Evolutionary conservation across 2,888 invertebrate species (phyloP), one percentile per base, ranked within the genome.

Genomic region (Drosophila fulvimacula): DNA sequence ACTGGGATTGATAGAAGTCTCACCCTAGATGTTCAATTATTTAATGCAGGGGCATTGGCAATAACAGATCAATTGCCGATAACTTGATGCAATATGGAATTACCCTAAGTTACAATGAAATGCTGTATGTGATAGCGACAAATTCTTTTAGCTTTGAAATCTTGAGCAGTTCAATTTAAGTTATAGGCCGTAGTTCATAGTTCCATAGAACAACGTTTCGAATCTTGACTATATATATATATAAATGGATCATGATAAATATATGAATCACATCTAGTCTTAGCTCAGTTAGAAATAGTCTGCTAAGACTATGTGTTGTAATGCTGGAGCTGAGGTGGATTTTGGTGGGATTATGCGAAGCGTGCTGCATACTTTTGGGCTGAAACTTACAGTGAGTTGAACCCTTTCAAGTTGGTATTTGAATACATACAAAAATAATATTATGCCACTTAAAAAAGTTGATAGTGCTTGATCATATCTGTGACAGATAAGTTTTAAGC

Each of bases 311-410:
- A 49, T 10, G 7, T 34, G 48, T 30, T 32, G 34, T 19, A 36
- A 21, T 36, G 21, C 36, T 36, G 19, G 15, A 13, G 19, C n/a
- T 21, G 51, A 51, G 51, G 34, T 51, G 51, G 51, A 10, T 36
- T 51, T 17, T 5, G 10, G 9, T 30, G 5, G 10, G n/a, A 0
- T 5, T 24, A 10, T 15, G 13, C 9, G 10, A 15, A 36, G 7
- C n/a, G 5, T 15, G 51, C 15, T 51, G 51, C 51, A 51, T 51
- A 51, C 51, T 51, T 51, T 51, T 51, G 51, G 51, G 51, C 51
- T 51, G 34, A 21, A 5, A 15, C 2, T 34, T 51, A 34, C 36
- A 21, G 9, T 32, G 30, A 5, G 32, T 15, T 15, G 15, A 10
- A 17, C 48, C 32, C 32, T 49, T 49, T 11, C 5, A 32, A 17